Conservation (phyloP, 2,888 invertebrate genomes). For the Napeogenes inachia region DNA sequence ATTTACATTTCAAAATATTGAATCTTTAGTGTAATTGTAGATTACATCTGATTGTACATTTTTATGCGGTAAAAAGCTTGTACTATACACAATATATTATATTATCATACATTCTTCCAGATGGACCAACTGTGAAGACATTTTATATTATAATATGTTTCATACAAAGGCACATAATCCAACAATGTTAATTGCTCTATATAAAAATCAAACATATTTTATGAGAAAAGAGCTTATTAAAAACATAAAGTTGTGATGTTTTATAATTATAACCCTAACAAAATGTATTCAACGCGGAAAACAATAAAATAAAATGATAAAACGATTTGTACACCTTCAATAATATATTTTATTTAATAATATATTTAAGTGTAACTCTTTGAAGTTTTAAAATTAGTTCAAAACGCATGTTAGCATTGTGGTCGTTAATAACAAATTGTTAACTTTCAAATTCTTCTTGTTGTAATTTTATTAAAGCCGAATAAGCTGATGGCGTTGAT, state of each 20-base stretch:
- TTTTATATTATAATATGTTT: background rate
- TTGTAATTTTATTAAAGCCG: background rate
- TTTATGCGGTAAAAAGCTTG: conserved; percentile 18
- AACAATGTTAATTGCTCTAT: conserved; percentile 4
- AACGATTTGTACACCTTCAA: background rate
- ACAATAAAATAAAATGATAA: conserved; percentile 1
- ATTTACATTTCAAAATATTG: conserved; percentile 54
- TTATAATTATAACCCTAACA: too few species aligned
- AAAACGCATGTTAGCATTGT: too few species aligned
- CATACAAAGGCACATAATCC: conserved; percentile 1
- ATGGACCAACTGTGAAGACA: background rate
- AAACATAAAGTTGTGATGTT: background rate
- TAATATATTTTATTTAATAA: background rate
- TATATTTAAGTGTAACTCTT: background rate
- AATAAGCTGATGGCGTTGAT: background rate
- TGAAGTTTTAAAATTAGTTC: too few species aligned
- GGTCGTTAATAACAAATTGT: too few species aligned
- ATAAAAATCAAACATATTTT: background rate
- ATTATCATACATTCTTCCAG: background rate
- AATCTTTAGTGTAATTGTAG: conserved; percentile 25
- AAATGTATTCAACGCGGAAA: too few species aligned
- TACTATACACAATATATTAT: conserved; percentile 13
- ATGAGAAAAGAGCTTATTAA: background rate
- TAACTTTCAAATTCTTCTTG: too few species aligned
- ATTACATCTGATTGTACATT: conserved; percentile 34